Evolutionary conservation across 2,888 invertebrate genomes (phyloP).

Genomic region (Lepetodrilus schrolli): DNA sequence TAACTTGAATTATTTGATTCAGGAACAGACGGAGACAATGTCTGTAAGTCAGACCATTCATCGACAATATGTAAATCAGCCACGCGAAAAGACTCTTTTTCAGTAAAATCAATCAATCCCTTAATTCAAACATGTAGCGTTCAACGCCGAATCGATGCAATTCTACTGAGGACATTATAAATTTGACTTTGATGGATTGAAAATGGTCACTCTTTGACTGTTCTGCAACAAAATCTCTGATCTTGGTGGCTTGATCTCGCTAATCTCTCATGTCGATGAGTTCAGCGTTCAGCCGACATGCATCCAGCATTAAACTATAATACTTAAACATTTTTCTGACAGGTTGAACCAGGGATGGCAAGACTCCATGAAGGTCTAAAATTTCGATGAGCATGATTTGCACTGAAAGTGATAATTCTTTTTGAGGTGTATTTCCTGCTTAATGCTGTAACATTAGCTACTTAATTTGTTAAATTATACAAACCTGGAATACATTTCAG

Average conservation of each 20-base stretch:
- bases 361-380: slow-evolving; percentile 1
- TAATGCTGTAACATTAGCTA: neutral
- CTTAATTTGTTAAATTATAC: neutral
- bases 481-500: neutral
- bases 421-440: neutral
- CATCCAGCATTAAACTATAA: neutral
- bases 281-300: neutral
- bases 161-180: neutral
- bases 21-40: too few species aligned
- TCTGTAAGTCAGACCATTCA: too few species aligned
- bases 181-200: neutral
- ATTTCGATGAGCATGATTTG: neutral
- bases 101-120: neutral
- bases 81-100: neutral
- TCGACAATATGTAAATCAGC: neutral
- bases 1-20: too few species aligned
- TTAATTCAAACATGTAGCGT: neutral
- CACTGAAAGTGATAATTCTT: neutral
- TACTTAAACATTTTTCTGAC: too few species aligned
- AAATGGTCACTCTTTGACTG: neutral
- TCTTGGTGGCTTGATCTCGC: neutral
- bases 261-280: neutral
- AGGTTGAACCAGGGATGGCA: too few species aligned
- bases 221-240: neutral
- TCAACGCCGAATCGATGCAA: neutral